Conservation (phyloP, 1,140 invertebrate species). For the Latrodectus geometricus region DNA sequence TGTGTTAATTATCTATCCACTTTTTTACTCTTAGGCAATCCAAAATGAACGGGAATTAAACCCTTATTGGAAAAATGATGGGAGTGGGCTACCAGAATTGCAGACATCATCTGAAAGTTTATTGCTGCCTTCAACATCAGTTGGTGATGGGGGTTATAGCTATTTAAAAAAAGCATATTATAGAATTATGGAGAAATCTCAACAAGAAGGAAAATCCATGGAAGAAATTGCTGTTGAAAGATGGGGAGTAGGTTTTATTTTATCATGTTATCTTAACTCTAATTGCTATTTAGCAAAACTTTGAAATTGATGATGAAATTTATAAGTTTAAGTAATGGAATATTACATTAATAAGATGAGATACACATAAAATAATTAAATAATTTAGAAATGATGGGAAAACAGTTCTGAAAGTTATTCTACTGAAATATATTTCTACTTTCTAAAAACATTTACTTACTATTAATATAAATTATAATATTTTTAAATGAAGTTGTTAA, state of each 20-base stretch:
- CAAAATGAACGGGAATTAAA: slow-evolving; percentile 84
- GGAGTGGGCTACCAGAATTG: slow-evolving; percentile 79
- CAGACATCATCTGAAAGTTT: slow-evolving; percentile 60
- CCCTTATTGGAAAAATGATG: slow-evolving; percentile 92
- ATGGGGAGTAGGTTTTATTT: slow-evolving; percentile 74
- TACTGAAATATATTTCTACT: too few relatives aligned
- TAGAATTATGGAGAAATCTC: slow-evolving; percentile 74
- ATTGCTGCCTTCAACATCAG: slow-evolving; percentile 42
- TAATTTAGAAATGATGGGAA: too few relatives aligned
- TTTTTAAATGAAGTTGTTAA: too few relatives aligned
- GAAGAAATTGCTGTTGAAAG: slow-evolving; percentile 76
- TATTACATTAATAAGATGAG: too few relatives aligned
- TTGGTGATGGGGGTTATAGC: slow-evolving; percentile 70
- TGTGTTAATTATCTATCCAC: too few relatives aligned
- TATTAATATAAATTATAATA: too few relatives aligned
- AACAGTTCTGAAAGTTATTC: too few relatives aligned
- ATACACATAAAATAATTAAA: too few relatives aligned
- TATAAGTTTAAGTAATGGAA: too few relatives aligned
- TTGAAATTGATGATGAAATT: slow-evolving; percentile 7
- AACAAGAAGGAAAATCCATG: slow-evolving; percentile 72
- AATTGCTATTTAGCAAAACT: slow-evolving; percentile 35
- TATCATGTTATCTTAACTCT: slow-evolving; percentile 4
- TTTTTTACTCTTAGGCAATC: slow-evolving; percentile 73
- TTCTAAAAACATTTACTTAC: too few relatives aligned
- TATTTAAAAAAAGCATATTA: slow-evolving; percentile 75